Percentiles rank a stretch among this genome's conserved stretches.
Evolutionary conservation across 2,113 vertebrate species (phyloP).

Genomic region (Loxodonta africana): DNA sequence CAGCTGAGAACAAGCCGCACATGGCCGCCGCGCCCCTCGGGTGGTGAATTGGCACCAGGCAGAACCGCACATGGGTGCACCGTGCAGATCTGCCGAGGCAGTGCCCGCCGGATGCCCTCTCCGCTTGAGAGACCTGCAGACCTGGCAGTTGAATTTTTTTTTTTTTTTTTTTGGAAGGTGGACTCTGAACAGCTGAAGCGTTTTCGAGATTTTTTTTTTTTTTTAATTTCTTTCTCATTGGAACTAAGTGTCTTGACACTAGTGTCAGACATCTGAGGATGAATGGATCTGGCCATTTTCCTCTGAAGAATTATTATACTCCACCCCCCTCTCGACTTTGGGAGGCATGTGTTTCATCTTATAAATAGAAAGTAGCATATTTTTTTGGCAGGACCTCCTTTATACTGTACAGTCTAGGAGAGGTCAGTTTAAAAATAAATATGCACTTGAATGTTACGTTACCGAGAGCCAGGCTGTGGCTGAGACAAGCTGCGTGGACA

Average conservation of each 20-base stretch:
- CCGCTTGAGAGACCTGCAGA: constrained; percentile 9
- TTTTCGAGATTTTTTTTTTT: constrained; percentile 18
- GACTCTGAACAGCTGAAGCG: constrained; percentile 64
- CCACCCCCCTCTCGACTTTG: constrained; percentile 60
- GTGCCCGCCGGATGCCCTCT: background rate
- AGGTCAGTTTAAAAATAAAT: constrained; percentile 83
- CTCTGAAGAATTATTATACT: constrained; percentile 72
- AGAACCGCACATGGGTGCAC: background rate
- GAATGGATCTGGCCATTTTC: constrained; percentile 66
- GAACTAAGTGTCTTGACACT: constrained; percentile 65
- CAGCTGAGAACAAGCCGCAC: constrained; percentile 36
- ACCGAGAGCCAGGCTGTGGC: constrained; percentile 70
- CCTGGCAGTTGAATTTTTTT: background rate
- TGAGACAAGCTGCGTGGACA: constrained; percentile 68
- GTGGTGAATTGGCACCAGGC: background rate
- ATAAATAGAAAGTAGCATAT: constrained; percentile 85
- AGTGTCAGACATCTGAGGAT: constrained; percentile 60
- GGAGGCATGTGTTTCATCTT: constrained; percentile 84
- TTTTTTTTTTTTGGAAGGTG: background rate
- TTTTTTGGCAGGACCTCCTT: constrained; percentile 80
- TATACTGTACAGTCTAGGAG: constrained; percentile 61
- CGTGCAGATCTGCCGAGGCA: background rate
- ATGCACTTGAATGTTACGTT: constrained; percentile 69
- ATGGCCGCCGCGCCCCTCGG: constrained; percentile 58
- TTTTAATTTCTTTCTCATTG: background rate